Percentiles rank a stretch among this genome's conserved stretches.
Conservation (phyloP, 2,797 vertebrate species). For the Acanthurus tractus region DNA sequence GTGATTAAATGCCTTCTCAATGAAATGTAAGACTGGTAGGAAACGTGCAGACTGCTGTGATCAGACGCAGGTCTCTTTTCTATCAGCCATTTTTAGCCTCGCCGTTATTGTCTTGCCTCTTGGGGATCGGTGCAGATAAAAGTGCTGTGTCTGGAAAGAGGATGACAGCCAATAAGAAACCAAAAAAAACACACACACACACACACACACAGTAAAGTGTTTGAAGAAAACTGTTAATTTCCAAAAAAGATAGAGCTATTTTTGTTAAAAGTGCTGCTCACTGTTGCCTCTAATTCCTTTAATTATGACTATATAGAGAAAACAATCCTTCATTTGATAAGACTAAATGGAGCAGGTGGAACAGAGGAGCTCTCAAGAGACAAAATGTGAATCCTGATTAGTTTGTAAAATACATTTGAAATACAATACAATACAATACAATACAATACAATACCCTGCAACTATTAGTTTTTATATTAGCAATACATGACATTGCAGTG, state of each 20-base stretch:
- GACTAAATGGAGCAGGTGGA: slow-evolving; percentile 45
- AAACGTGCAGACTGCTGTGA: slow-evolving; percentile 43
- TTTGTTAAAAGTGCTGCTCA: slow-evolving; percentile 34
- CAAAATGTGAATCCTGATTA: slow-evolving; percentile 12
- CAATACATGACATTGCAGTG: slow-evolving; percentile 1
- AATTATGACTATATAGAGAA: slow-evolving; percentile 42
- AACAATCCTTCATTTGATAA: slow-evolving; percentile 34
- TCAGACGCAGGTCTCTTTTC: slow-evolving; percentile 46
- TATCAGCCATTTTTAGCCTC: slow-evolving; percentile 58
- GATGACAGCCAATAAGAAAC: slow-evolving; percentile 32
- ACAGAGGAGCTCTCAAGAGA: slow-evolving; percentile 16
- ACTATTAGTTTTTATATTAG: background rate
- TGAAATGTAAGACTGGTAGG: slow-evolving; percentile 21
- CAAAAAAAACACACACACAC: background rate
- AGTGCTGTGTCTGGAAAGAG: slow-evolving; percentile 40
- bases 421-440: no score
- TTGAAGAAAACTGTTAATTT: slow-evolving; percentile 50
- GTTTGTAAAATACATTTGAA: slow-evolving; percentile 17
- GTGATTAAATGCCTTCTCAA: slow-evolving; percentile 23
- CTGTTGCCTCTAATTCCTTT: slow-evolving; percentile 24
- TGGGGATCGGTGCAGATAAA: slow-evolving; percentile 49
- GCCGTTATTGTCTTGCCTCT: slow-evolving; percentile 21
- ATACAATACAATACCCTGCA: no score
- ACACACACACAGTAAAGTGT: slow-evolving; percentile 11
- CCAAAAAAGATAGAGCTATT: slow-evolving; percentile 48